phyloP scores from a whole-genome alignment of 2,888 invertebrate genomes.

The Zonitis immaculata region DNA sequence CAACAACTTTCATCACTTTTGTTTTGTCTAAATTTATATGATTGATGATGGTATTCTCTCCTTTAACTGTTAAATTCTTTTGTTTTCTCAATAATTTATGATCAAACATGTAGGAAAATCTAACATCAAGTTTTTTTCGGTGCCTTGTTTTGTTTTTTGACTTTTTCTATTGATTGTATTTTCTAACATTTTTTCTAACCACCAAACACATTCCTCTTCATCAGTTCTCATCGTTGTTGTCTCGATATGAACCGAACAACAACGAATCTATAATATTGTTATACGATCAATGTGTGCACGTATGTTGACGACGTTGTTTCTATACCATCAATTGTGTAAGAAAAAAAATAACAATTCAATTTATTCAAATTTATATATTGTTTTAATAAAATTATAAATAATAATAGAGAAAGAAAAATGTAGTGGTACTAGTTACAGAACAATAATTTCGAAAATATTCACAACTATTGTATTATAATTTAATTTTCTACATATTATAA shows the following conservation, averaged over 20 bases:
- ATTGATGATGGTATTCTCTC: not conserved
- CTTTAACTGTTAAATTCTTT: not conserved
- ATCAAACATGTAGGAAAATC: not conserved
- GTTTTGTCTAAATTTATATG: not conserved
- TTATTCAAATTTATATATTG: not conserved
- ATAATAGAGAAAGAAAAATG: no score
- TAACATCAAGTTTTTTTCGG: not conserved
- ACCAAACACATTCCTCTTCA: not conserved
- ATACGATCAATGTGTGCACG: not conserved
- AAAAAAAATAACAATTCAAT: not conserved
- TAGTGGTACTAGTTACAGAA: not conserved
- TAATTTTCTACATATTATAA: not conserved
- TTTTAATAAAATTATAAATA: not conserved
- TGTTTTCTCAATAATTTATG: not conserved
- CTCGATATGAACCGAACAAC: not conserved
- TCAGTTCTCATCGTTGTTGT: not conserved
- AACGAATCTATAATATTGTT: not conserved
- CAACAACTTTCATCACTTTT: not conserved
- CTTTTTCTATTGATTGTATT: not conserved
- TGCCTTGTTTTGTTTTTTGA: no score
- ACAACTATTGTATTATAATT: not conserved
- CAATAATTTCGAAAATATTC: not conserved
- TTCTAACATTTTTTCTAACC: not conserved
- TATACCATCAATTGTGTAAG: not conserved
- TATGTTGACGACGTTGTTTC: slow-evolving; percentile 1